phyloP scores from a whole-genome alignment of 2,888 invertebrate species.

The Drosophila peninsularis region DNA sequence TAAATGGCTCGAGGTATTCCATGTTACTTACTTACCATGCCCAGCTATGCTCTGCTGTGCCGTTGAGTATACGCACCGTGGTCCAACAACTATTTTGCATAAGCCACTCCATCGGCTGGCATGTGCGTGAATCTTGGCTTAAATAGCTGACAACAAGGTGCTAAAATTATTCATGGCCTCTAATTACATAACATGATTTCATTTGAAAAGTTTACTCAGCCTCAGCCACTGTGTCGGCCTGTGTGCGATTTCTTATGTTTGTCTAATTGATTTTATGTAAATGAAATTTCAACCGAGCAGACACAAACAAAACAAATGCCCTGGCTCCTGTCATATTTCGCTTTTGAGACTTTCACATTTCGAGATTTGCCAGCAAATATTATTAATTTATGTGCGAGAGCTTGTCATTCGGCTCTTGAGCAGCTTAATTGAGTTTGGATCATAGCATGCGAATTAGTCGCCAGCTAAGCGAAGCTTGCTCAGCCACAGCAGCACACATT shows the following conservation, averaged over 20 bases:
- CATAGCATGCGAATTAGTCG: slow-evolving; percentile 8
- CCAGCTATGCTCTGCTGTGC: not conserved
- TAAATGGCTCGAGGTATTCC: slow-evolving; percentile 39
- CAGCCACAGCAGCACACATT: slow-evolving; percentile 6
- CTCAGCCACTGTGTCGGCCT: slow-evolving; percentile 12
- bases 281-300: slow-evolving; percentile 52
- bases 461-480: not conserved
- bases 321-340: slow-evolving; percentile 29
- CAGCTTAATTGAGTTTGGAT: slow-evolving; percentile 43
- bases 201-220: slow-evolving; percentile 56
- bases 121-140: slow-evolving; percentile 46
- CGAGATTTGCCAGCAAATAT: slow-evolving; percentile 14
- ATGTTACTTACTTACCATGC: slow-evolving; percentile 10
- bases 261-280: slow-evolving; percentile 80
- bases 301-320: slow-evolving; percentile 30
- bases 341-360: slow-evolving; percentile 24
- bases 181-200: slow-evolving; percentile 80
- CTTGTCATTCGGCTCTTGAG: slow-evolving; percentile 38
- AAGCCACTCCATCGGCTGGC: slow-evolving; percentile 62
- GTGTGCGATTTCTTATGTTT: slow-evolving; percentile 39
- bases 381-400: slow-evolving; percentile 58
- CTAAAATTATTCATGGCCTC: slow-evolving; percentile 80
- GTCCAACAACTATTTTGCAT: slow-evolving; percentile 69
- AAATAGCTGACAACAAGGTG: slow-evolving; percentile 75
- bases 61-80: slow-evolving; percentile 63